These are phyloP conservation scores for Hydrolagus affinis DNA, from an alignment of 2,113 vertebrate species.

Conservation along the genomic window DNA sequence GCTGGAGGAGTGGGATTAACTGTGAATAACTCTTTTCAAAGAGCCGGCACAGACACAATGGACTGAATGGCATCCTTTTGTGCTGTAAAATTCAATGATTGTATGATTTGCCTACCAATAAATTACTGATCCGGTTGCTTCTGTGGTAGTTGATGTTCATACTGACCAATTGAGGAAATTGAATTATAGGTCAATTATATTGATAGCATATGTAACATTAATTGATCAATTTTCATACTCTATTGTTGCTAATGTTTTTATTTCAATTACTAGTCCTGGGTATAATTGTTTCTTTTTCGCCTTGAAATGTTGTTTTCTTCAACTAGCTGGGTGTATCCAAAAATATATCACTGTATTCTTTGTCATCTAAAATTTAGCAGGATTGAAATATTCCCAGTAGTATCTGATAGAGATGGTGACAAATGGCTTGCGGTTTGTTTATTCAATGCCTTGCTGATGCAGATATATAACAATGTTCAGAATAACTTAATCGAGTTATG, in stretches of 20 bases:
- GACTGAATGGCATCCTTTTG: no score
- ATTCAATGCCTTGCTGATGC: background rate
- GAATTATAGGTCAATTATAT: no score
- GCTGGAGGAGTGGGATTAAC: no score
- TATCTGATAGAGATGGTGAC: background rate
- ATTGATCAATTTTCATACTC: background rate
- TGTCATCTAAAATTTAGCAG: background rate
- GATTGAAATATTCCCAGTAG: background rate
- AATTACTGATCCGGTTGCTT: background rate
- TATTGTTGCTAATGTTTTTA: background rate
- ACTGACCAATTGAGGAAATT: no score
- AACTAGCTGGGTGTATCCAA: background rate
- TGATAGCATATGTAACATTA: no score
- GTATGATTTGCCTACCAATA: background rate
- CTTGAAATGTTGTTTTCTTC: no score
- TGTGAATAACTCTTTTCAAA: no score
- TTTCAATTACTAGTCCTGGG: background rate
- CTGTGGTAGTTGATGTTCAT: background rate
- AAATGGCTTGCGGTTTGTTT: background rate
- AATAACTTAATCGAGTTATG: background rate
- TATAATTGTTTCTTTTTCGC: background rate
- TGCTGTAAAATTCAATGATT: no score
- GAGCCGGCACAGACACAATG: no score
- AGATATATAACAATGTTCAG: background rate
- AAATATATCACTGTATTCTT: background rate